Evolutionary conservation across 2,113 vertebrate species (phyloP), one percentile per base, ranked within the genome.

Genomic region (Amphiprion percula): DNA sequence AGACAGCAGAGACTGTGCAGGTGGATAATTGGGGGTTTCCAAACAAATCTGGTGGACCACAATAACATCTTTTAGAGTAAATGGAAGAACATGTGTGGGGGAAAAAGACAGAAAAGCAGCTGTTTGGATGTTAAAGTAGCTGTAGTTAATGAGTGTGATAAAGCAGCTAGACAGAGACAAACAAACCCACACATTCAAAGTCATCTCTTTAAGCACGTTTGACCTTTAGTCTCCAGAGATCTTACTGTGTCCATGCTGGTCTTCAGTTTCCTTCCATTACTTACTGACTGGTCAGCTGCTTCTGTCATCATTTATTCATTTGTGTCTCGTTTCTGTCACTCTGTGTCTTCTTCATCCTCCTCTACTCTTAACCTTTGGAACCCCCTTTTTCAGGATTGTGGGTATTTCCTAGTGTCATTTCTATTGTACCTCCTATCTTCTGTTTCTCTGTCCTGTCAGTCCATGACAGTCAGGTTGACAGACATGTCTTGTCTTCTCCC

Each of bases 251-350:
- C 52, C 46, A 33, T 12, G 7, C 50, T 58, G 59, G 11, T 68
- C 49, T 76, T 79, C 60, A 74, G 37, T 71, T 54, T 61, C 71
- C 50, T 12, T 72, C 86, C 83, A 88, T 89, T 61, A 88, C 37
- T 67, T 76, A 16, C 3, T 33, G 58, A 68, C 64, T 49, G 16
- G 46, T 83, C 87, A 83, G 79, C 79, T 73, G 61, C 73, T 76
- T 63, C 59, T 69, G 10, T 77, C 52, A 83, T 88, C 3, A 90
- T 54, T 87, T 84, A 87, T 88, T 88, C 33, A 93, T 84, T 9
- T 0, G 1, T 72, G 11, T 72, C n/a, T 67, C 12, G 0, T 26
- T 72, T 83, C 52, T 64, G n/a, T 81, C 56, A 28, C 3, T 69
- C 26, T 71, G 46, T 24, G 44, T 68, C 55, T 74, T 49, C 30